Evolutionary conservation across 30 jellyfish, hydroid and myxozoan species (phyloP).

Genomic region (Aurelia aurita complex sp. Pacific): DNA sequence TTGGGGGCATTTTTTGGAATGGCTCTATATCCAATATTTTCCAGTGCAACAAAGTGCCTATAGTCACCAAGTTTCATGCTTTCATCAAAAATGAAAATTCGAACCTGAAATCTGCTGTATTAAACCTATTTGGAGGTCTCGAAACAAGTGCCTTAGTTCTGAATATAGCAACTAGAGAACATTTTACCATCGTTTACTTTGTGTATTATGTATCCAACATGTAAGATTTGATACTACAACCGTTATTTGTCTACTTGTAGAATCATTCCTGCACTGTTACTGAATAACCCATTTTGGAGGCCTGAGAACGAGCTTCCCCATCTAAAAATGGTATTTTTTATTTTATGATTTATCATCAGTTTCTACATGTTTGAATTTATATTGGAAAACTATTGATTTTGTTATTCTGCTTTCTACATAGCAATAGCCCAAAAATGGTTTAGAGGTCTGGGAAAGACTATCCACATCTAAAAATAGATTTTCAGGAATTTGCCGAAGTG

Average conservation of each 20-base stretch:
- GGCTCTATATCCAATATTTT: no score
- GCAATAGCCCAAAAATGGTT: background rate
- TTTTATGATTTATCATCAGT: background rate
- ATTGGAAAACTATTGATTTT: no score
- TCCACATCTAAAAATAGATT: slow-evolving; percentile 23
- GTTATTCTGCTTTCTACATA: no score
- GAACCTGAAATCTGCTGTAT: no score
- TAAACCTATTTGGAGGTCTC: background rate
- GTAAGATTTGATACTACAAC: background rate
- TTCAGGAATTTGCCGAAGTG: slow-evolving; percentile 4
- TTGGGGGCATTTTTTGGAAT: no score
- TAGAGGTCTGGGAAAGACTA: slow-evolving; percentile 29
- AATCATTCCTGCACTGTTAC: slow-evolving; percentile 11
- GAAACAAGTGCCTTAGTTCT: slow-evolving; percentile 2
- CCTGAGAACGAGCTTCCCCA: slow-evolving; percentile 7
- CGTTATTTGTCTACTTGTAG: no score
- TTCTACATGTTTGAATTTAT: no score
- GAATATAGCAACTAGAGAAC: slow-evolving; percentile 10
- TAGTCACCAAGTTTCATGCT: no score
- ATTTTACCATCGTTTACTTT: background rate
- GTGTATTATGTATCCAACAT: background rate
- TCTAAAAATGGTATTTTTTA: background rate
- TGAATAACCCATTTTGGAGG: slow-evolving; percentile 15
- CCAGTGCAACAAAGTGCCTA: no score
- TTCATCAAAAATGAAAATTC: no score